A percentile compares a stretch with the other conserved stretches of the same genome.
These are phyloP conservation scores for Ophthalmolycus amberensis DNA, from an alignment of 2,113 vertebrate species.

Conservation along the genomic window DNA sequence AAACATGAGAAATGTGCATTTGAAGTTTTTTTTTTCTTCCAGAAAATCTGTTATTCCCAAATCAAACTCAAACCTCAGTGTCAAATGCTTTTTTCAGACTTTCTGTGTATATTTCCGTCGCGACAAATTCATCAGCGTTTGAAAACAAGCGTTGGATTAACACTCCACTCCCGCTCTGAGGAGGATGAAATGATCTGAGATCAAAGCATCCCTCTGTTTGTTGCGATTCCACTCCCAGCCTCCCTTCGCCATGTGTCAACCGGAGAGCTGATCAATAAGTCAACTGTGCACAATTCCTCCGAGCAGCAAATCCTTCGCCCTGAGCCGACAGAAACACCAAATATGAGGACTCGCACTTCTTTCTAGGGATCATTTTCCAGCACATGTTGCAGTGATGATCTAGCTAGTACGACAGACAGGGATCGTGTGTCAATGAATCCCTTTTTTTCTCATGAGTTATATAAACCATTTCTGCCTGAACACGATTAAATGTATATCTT, in stretches of 20 bases:
- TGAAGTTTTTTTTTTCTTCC: neutral
- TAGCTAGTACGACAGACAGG: no score
- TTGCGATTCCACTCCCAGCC: neutral
- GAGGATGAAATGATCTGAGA: neutral
- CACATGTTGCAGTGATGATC: neutral
- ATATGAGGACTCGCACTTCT: neutral
- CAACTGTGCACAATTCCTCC: neutral
- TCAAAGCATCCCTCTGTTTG: constrained; percentile 1
- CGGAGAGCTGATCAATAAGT: constrained; percentile 3
- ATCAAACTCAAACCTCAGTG: neutral
- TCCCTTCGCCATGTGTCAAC: neutral
- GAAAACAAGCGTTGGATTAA: neutral
- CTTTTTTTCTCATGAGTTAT: no score
- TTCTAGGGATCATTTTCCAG: neutral
- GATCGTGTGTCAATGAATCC: no score
- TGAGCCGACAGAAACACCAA: constrained; percentile 8
- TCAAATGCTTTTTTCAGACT: neutral
- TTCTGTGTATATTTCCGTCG: neutral
- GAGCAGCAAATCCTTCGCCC: neutral
- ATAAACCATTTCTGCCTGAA: no score
- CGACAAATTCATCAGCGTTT: neutral
- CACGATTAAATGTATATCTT: no score
- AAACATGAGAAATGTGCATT: neutral
- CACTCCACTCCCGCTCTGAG: neutral
- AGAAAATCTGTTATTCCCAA: neutral